Evolutionary conservation across 2,888 invertebrate genomes (phyloP).

Genomic region (Atherix ibis): DNA sequence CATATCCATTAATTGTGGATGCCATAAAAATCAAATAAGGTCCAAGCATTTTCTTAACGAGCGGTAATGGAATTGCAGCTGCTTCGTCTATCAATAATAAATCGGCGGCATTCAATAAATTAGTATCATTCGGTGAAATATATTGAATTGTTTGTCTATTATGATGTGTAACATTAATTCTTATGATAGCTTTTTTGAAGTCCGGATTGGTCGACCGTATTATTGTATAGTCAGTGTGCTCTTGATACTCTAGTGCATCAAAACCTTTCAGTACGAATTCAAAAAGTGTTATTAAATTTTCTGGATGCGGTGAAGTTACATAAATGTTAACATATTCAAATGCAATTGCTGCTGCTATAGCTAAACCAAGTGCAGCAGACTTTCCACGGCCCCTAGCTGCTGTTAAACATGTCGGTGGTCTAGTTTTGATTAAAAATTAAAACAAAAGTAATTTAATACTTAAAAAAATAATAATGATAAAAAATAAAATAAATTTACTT

Average conservation of each 20-base stretch:
- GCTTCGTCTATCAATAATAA: constrained; percentile 95
- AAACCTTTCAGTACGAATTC: constrained; percentile 94
- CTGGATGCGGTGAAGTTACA: constrained; percentile 95
- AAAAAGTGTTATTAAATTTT: constrained; percentile 93
- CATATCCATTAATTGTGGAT: constrained; percentile 95
- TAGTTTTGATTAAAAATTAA: constrained; percentile 16
- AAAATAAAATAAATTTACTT: constrained; percentile 28
- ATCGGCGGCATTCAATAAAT: constrained; percentile 83
- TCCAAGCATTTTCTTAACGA: constrained; percentile 76
- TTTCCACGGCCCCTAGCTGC: constrained; percentile 96
- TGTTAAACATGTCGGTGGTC: constrained; percentile 86
- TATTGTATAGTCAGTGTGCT: constrained; percentile 89
- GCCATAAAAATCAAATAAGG: constrained; percentile 90
- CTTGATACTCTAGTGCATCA: constrained; percentile 85
- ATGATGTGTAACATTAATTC: constrained; percentile 79
- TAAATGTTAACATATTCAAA: constrained; percentile 77
- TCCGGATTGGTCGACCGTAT: constrained; percentile 91
- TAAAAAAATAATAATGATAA: constrained; percentile 1
- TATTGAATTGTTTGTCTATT: constrained; percentile 95
- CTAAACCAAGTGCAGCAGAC: constrained; percentile 89
- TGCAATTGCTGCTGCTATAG: constrained; percentile 73
- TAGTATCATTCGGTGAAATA: constrained; percentile 82
- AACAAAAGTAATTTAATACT: constrained; percentile 1
- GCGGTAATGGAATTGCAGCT: constrained; percentile 90
- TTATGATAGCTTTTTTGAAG: constrained; percentile 88